phyloP scores from a whole-genome alignment of 2,888 invertebrate species.

The Apotomis capreana region DNA sequence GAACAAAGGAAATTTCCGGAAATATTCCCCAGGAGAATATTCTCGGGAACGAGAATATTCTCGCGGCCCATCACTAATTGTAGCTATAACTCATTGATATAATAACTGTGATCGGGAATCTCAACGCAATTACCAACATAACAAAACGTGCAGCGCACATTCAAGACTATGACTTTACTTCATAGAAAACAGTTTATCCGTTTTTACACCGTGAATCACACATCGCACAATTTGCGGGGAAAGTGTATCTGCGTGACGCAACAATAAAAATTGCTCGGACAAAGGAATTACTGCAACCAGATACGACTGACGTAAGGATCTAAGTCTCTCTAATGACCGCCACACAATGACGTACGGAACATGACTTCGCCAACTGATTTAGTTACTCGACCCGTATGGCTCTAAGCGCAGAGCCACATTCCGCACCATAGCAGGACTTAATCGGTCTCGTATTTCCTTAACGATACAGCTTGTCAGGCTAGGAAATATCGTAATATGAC shows the following conservation, averaged over 20 bases:
- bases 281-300: slow-evolving; percentile 74
- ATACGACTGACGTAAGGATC: slow-evolving; percentile 67
- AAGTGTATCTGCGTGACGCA: slow-evolving; percentile 77
- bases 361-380: slow-evolving; percentile 35
- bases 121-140: slow-evolving; percentile 13
- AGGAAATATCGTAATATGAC: slow-evolving; percentile 29
- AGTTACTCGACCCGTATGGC: slow-evolving; percentile 33
- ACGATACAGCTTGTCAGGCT: slow-evolving; percentile 26
- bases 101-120: slow-evolving; percentile 21
- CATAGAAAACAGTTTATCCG: slow-evolving; percentile 64
- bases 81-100: not conserved
- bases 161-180: slow-evolving; percentile 34
- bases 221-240: slow-evolving; percentile 72
- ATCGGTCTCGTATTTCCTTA: slow-evolving; percentile 33
- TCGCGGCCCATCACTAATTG: too few relatives aligned
- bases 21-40: too few relatives aligned
- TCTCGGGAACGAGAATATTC: too few relatives aligned
- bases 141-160: slow-evolving; percentile 1
- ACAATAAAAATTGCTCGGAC: slow-evolving; percentile 78
- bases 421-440: slow-evolving; percentile 31
- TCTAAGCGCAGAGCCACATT: slow-evolving; percentile 30
- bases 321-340: slow-evolving; percentile 61
- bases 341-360: slow-evolving; percentile 53
- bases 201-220: slow-evolving; percentile 67
- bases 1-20: too few relatives aligned